These are phyloP conservation scores for Esox masquinongy DNA, from an alignment of 2,797 vertebrate genomes.

Conservation along the genomic window DNA sequence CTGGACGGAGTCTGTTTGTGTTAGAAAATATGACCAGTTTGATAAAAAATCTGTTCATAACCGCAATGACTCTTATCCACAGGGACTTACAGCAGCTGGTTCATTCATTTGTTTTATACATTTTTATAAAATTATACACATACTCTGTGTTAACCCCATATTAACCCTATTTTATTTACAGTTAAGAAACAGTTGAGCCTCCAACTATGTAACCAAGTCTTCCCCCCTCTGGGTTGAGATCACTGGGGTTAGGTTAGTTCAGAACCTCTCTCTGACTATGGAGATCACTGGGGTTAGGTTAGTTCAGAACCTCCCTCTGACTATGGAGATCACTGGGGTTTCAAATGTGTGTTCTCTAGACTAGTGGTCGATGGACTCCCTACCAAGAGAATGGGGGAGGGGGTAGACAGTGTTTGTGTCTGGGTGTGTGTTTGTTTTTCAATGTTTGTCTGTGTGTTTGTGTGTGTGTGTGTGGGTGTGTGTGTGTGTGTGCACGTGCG, in stretches of 20 bases:
- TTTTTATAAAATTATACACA: too few species aligned
- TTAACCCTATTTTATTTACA: slow-evolving; percentile 31
- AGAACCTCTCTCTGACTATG: too few species aligned
- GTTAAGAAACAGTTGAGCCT: slow-evolving; percentile 40
- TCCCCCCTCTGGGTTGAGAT: not conserved
- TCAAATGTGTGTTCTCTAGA: not conserved
- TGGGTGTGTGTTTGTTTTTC: too few species aligned
- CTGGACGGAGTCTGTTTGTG: slow-evolving; percentile 15
- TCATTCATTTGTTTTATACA: too few species aligned
- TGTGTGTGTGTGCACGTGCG: slow-evolving; percentile 3
- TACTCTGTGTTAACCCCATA: slow-evolving; percentile 24
- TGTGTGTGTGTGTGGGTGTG: slow-evolving; percentile 23
- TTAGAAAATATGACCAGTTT: slow-evolving; percentile 12
- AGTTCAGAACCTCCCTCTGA: too few species aligned
- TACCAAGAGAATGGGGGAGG: not conserved
- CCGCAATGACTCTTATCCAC: not conserved
- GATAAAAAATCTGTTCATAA: slow-evolving; percentile 24
- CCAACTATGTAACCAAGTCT: slow-evolving; percentile 36
- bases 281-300: too few species aligned
- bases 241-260: too few species aligned
- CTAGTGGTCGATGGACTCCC: not conserved
- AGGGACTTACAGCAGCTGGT: too few species aligned
- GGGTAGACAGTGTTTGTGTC: slow-evolving; percentile 5
- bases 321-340: slow-evolving; percentile 35
- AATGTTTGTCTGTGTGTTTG: slow-evolving; percentile 62